Conservation (phyloP, 2,888 invertebrate species). For the Tenthredo scrophulariae region DNA sequence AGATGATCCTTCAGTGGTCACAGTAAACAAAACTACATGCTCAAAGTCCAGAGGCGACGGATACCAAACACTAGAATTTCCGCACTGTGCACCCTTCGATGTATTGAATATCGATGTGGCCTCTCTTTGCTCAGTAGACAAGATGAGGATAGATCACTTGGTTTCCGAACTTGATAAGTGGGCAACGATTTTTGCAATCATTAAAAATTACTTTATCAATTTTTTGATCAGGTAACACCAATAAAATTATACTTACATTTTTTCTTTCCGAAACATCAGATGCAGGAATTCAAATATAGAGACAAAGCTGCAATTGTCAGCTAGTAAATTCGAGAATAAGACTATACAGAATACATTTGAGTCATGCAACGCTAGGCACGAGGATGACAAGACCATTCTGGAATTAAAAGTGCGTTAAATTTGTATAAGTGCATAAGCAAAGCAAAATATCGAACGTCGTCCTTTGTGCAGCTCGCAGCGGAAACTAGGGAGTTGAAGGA, state of each 20-base stretch:
- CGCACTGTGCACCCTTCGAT: not conserved
- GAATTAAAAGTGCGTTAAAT: conserved; percentile 57
- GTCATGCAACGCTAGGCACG: conserved; percentile 56
- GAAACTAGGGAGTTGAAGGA: conserved; percentile 59
- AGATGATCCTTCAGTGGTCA: not conserved
- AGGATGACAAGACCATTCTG: conserved; percentile 61
- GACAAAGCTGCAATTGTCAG: conserved; percentile 60
- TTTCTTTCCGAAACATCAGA: conserved; percentile 54
- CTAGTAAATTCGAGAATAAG: conserved; percentile 62
- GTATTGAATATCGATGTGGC: not conserved
- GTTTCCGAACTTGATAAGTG: conserved; percentile 37
- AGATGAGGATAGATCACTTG: conserved; percentile 45
- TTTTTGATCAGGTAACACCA: not conserved
- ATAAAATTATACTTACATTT: not conserved
- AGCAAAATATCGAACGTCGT: not conserved
- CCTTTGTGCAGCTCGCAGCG: conserved; percentile 59
- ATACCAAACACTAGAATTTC: not conserved
- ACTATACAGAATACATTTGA: conserved; percentile 61
- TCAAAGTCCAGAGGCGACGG: conserved; percentile 33
- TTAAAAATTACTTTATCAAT: not conserved
- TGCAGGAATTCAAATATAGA: conserved; percentile 63
- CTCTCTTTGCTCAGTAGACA: conserved; percentile 44
- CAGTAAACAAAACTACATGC: not conserved
- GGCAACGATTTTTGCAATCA: not conserved
- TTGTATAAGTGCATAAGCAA: not conserved